Conservation (phyloP, 2,113 vertebrate species). For the Epinephelus moara region DNA sequence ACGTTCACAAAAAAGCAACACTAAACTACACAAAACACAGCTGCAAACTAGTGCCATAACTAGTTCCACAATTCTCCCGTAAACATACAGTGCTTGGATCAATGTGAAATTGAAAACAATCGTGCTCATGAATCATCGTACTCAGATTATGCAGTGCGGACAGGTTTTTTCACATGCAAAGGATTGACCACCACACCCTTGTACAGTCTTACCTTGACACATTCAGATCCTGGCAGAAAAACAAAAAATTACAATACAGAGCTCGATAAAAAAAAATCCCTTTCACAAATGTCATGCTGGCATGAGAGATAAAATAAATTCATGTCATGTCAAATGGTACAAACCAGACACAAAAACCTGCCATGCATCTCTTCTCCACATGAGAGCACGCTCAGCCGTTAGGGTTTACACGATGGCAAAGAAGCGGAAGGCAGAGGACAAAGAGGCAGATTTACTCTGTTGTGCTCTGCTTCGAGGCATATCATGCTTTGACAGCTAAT, state of each 20-base stretch:
- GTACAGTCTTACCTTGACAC: conserved; percentile 79
- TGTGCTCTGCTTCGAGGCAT: conserved; percentile 66
- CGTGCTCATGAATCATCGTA: conserved; percentile 48
- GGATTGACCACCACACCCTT: conserved; percentile 65
- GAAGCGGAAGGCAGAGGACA: conserved; percentile 57
- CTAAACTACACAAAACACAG: conserved; percentile 10
- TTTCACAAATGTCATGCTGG: conserved; percentile 62
- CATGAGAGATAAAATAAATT: conserved; percentile 47
- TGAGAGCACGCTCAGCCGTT: conserved; percentile 42
- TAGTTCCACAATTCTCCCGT: conserved; percentile 18
- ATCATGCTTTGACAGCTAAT: conserved; percentile 67
- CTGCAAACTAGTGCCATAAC: neutral
- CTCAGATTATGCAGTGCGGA: conserved; percentile 50
- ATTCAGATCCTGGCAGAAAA: conserved; percentile 80
- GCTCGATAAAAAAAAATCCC: conserved; percentile 60
- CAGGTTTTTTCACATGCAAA: conserved; percentile 75
- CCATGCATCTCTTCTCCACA: conserved; percentile 64
- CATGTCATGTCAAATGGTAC: conserved; percentile 52
- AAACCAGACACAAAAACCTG: conserved; percentile 61
- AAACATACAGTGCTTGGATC: conserved; percentile 33
- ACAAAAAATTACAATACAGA: conserved; percentile 78
- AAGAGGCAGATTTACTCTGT: conserved; percentile 53
- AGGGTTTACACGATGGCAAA: conserved; percentile 35
- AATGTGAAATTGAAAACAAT: conserved; percentile 18
- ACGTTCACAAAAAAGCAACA: conserved; percentile 13